These are phyloP conservation scores for Zosterops pallidus DNA, from an alignment of 2,113 vertebrate species.

Conservation along the genomic window DNA sequence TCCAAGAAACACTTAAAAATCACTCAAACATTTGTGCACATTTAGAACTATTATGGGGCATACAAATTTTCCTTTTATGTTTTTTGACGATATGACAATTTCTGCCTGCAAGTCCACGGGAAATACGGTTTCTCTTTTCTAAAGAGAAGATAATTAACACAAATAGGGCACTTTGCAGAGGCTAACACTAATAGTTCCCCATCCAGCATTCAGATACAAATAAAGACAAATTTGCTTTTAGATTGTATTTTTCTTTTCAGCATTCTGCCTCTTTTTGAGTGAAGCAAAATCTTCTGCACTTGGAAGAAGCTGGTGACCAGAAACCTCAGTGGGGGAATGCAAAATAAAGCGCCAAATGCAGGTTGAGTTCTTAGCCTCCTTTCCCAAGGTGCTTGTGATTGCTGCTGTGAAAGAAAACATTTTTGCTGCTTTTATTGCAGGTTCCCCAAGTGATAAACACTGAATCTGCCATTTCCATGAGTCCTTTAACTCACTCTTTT, in stretches of 20 bases:
- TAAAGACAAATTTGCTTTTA: neutral
- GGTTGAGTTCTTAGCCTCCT: neutral
- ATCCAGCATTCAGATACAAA: neutral
- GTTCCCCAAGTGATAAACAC: neutral
- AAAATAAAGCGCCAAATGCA: neutral
- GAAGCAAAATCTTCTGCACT: neutral
- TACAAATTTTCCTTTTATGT: neutral
- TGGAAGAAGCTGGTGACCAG: neutral
- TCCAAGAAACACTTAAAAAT: neutral
- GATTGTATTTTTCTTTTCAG: neutral
- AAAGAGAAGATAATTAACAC: neutral
- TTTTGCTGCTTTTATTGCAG: neutral
- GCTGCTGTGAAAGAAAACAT: neutral
- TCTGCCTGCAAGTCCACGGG: neutral
- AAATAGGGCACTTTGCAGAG: neutral
- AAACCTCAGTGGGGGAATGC: neutral
- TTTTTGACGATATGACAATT: neutral
- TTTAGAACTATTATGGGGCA: neutral
- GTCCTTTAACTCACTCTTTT: neutral
- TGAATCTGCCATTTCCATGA: neutral
- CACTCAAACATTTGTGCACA: neutral
- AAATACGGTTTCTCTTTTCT: neutral
- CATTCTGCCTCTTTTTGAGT: neutral
- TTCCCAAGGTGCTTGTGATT: neutral
- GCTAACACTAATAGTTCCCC: neutral